Evolutionary conservation across 2,113 vertebrate species (phyloP), one percentile per base, ranked within the genome.

Genomic region (Synodontis membranacea): DNA sequence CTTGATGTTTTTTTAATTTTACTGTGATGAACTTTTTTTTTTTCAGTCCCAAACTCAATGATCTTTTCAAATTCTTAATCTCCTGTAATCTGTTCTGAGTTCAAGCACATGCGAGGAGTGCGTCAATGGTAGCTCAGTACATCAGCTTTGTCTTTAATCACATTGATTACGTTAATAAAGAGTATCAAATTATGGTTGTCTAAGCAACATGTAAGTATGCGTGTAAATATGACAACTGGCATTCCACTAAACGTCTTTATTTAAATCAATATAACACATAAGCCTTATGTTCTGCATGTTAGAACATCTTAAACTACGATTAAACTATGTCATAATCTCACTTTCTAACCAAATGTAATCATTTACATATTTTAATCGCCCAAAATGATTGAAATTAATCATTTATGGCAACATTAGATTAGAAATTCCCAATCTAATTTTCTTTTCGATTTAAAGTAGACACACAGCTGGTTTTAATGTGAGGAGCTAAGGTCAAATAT

Each of bases 391-490:
- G 28, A 23, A 28, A 28, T 60, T 60, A 60, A 60, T 60, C 8
- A 28, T 60, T 60, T 62, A 31, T 62, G 19, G 28, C 9, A 17
- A 34, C 34, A 68, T 37, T 37, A 68, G 6, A 68, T 62, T 62
- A 62, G 60, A 62, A 62, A 62, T 62, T 62, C 10, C 31, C 60
- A 62, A 12, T n/a, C 60, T 58, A 28, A 66, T 17, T 34, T 66
- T 68, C 64, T 21, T 39, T 34, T 39, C 19, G 8, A 1, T 42
- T 3, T 70, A 66, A 66, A 15, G 70, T 12, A 74, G 72, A 58
- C 72, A 74, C 52, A 85, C 44, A 83, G n/a, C 1, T 72, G 31
- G 25, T 42, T 83, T 83, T 37, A 83, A 66, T 39, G 28, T 31
- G 4, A 83, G 23, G 46, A 52, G 31, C 31, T 83, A 28, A 56